Evolutionary conservation across 2,797 vertebrate genomes (phyloP), one percentile per base, ranked within the genome.

Genomic region (Rhadinocentrus ornatus): DNA sequence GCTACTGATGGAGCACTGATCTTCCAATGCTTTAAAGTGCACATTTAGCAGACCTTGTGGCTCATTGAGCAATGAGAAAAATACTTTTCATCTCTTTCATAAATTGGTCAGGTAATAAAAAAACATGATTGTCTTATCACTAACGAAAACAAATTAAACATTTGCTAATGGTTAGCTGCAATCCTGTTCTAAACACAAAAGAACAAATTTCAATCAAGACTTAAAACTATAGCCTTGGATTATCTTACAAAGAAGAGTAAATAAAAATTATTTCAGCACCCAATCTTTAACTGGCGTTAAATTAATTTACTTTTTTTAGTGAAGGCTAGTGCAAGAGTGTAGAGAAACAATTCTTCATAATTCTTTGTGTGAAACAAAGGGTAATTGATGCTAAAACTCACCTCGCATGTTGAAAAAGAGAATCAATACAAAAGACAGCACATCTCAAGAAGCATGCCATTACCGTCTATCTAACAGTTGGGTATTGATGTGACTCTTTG

Each of bases 401-500:
- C 77, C 78, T 89, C 70, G 75, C 77, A 84, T 75, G 81, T 76
- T 80, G 72, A 79, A 77, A 68, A 66, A 70, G 63, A 46, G 34
- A 81, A 87, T 88, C 83, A 78, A 88, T 88, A 74, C 37, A 70
- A 73, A 67, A 78, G 69, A 83, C 80, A 62, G 84, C 85, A 63
- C 48, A 73, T 72, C 62, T 81, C 69, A 75, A 79, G 79, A 76
- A 88, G 82, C 71, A 56, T 48, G 84, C 67, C 81, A 63, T 39
- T 62, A 76, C 82, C 55, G 62, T 77, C 87, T 86, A 83, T 84
- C 82, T 58, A 71, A 81, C 81, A 66, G 77, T 22, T 0, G 59
- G 5, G 52, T 82, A 86, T 88, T 89, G 90, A 91, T 86, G 86
- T 71, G 84, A 88, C 76, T 88, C 88, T 88, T 88, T 87, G 86